Base-by-base conservation (phyloP, 2,888 invertebrate species). In the Ditula angustiorana region DNA sequence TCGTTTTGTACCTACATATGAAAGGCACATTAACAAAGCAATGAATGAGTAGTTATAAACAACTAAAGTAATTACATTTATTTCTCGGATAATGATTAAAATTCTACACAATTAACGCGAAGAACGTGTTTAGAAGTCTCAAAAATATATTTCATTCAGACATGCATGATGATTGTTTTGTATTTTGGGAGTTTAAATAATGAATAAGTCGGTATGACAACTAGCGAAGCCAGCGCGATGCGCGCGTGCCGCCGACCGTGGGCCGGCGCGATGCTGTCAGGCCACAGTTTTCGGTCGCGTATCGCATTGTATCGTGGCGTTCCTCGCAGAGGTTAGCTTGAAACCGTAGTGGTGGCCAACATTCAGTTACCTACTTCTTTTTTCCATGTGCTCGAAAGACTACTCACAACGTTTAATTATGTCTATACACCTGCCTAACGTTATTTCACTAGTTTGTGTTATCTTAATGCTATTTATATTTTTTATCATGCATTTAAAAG, bases 311-410 rank as follows among this genome's bases (percentile, higher is more conserved):
- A 16, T 5, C 28, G 21, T 30, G 41, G 11, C 33, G 30, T 44
- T 33, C 16, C 30, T 33, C 19, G 24, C 44, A 44, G 21, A 61
- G 30, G 41, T 44, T 33, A 53, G 11, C 44, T 16, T 41, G 24
- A 33, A 52, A 37, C 37, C 37, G 33, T 41, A 21, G 8, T 24
- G 24, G 52, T 11, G 44, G 52, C 33, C 41, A 44, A 52, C 41
- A 28, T 28, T 44, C 44, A 41, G 37, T 26, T 59, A 59, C 37
- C n/a, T 44, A n/a, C 28, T 60, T 26, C 8, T 24, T 8, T 61
- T 33, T 30, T 2, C 23, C 2, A 13, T 47, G 16, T 33, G 23
- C 0, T 24, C 8, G 24, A 58, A 35, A 41, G 16, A 19, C 37
- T 3, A 2, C 8, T 19, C 2, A 16, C 37, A 2, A 8, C 16